Base-by-base conservation (phyloP, 2,797 vertebrate species). In the Pseudochaenichthys georgianus region DNA sequence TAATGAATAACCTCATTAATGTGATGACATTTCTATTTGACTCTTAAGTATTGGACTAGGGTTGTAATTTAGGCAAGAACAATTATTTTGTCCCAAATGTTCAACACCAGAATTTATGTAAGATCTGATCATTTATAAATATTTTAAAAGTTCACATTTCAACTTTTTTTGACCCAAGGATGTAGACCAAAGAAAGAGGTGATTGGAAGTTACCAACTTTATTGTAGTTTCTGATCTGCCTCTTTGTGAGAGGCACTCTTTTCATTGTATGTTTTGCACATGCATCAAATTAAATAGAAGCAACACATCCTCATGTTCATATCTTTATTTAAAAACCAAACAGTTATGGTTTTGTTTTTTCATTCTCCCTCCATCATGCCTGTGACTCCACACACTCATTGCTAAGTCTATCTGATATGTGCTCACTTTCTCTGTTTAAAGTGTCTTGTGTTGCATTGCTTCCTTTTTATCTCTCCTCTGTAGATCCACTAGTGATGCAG, bases 401-500 rank as follows among this genome's bases (percentile, higher is more conserved):
- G 9, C 16, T 13, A 4, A 34, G 1, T 66, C 11, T 13, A 7
- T 19, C 43, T 41, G 4, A 45, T 69, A 23, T 70, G 21, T 53
- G 15, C 31, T 9, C 28, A 50, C 7, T 60, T 65, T 64, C 8
- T 65, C 45, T 70, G 16, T 59, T 38, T 53, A 63, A 75, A 52
- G 31, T 55, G 28, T 51, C 54, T 7, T 43, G 41, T 66, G 12
- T 50, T 73, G 43, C 73, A 55, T 65, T 38, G 19, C 58, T 82
- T 76, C 45, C 59, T 81, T 68, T 76, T 79, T 65, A 51, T 76
- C 62, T 74, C 38, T 72, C 45, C 57, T 81, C 70, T 80, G 66
- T 71, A 58, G 64, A 83, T 83, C 80, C 81, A 83, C 75, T n/a
- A 80, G 87, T 92, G 91, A 90, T 93, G 87, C 90, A 89, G 89